A percentile compares a stretch with the other conserved stretches of the same genome.
Evolutionary conservation across 2,888 invertebrate species (phyloP).

Genomic region (Acleris emargana): DNA sequence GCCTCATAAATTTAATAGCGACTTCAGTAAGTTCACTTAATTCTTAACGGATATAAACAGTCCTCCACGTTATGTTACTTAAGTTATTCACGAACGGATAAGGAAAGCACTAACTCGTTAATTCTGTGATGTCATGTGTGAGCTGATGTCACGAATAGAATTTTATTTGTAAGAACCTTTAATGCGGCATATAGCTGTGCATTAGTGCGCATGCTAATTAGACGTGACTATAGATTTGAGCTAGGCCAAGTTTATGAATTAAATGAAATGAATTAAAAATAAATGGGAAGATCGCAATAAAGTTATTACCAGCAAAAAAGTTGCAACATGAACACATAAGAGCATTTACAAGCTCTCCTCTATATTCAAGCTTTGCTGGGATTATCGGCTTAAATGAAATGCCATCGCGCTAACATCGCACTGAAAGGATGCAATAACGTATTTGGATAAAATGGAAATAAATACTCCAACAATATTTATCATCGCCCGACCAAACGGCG

Average conservation of each 20-base stretch:
- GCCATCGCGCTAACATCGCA: conserved; percentile 2
- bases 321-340: conserved; percentile 15
- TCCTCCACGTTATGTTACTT: not conserved
- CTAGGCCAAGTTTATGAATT: not conserved
- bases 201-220: not conserved
- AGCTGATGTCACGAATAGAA: no score
- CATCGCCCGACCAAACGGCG: not conserved
- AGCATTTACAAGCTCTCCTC: conserved; percentile 19
- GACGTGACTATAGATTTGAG: not conserved
- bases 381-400: conserved; percentile 22
- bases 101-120: not conserved
- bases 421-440: conserved; percentile 4
- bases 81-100: not conserved
- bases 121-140: no score
- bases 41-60: conserved; percentile 28
- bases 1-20: conserved; percentile 36
- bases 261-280: not conserved
- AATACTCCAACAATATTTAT: conserved; percentile 6
- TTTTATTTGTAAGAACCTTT: no score
- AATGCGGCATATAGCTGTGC: no score
- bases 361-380: conserved; percentile 21
- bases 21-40: conserved; percentile 23
- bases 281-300: conserved; percentile 10
- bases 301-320: conserved; percentile 14
- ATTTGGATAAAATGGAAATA: not conserved